phyloP scores from a whole-genome alignment of 2,888 invertebrate genomes.

The Erpobdella octoculata region DNA sequence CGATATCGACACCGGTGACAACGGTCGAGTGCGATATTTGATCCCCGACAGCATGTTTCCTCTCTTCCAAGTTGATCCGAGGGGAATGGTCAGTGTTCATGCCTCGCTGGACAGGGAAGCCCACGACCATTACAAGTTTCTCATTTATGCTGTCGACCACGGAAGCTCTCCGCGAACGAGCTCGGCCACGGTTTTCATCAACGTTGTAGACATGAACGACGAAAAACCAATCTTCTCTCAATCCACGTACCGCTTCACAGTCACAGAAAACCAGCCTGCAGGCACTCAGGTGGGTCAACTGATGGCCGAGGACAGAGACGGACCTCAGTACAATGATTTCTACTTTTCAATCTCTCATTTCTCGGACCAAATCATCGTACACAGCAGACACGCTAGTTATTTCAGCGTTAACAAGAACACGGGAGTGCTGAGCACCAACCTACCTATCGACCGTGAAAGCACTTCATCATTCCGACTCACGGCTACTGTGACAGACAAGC shows the following conservation, averaged over 20 bases:
- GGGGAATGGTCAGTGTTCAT: conserved; percentile 29
- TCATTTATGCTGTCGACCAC: conserved; percentile 34
- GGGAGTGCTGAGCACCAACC: conserved; percentile 28
- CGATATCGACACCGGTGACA: conserved; percentile 34
- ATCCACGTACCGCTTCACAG: conserved; percentile 21
- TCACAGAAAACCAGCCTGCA: conserved; percentile 24
- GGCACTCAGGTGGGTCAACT: conserved; percentile 28
- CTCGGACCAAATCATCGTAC: too few species aligned
- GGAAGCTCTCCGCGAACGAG: conserved; percentile 31
- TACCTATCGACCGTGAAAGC: conserved; percentile 34
- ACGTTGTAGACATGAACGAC: conserved; percentile 35
- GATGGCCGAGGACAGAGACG: conserved; percentile 28
- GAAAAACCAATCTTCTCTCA: conserved; percentile 33
- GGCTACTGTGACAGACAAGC: conserved; percentile 31
- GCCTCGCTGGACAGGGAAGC: conserved; percentile 32
- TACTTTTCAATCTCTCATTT: conserved; percentile 13
- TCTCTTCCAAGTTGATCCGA: conserved; percentile 30
- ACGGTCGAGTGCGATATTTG: conserved; percentile 25
- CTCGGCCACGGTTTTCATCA: conserved; percentile 26
- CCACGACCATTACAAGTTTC: conserved; percentile 29
- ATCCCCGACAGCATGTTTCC: conserved; percentile 15
- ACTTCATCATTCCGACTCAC: conserved; percentile 26
- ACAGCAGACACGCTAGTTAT: background rate
- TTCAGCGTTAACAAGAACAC: conserved; percentile 27
- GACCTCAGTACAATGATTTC: conserved; percentile 22